These are phyloP conservation scores for Chrysolina oricalcia DNA, from an alignment of 2,888 invertebrate genomes.

Conservation along the genomic window DNA sequence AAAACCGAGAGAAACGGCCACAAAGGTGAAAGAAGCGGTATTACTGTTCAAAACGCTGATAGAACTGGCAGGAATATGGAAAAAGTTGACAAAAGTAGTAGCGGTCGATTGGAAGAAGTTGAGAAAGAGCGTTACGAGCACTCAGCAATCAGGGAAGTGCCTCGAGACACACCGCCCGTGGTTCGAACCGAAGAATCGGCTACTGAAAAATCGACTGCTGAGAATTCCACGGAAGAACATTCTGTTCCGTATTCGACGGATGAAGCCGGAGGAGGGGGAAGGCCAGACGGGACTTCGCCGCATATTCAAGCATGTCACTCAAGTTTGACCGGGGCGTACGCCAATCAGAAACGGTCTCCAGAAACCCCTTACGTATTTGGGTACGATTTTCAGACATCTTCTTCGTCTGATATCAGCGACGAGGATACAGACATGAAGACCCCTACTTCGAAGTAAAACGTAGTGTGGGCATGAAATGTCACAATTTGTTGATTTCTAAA, in stretches of 20 bases:
- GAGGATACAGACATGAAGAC: constrained; percentile 43
- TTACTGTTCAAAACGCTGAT: not conserved
- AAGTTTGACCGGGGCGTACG: constrained; percentile 62
- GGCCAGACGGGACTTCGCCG: constrained; percentile 38
- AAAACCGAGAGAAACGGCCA: not conserved
- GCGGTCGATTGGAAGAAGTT: not conserved
- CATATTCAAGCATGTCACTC: constrained; percentile 63
- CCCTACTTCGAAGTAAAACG: constrained; percentile 39
- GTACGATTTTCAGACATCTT: constrained; percentile 66
- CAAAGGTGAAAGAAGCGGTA: not conserved
- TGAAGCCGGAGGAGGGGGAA: constrained; percentile 18
- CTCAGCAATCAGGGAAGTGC: not conserved
- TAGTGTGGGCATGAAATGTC: not conserved
- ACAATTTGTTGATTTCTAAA: not conserved
- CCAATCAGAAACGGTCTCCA: constrained; percentile 46
- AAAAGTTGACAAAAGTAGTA: not conserved
- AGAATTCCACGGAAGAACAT: constrained; percentile 26
- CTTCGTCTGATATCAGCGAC: constrained; percentile 54
- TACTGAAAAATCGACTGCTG: constrained; percentile 19
- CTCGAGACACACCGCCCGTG: not conserved
- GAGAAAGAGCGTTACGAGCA: not conserved
- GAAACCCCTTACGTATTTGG: constrained; percentile 64
- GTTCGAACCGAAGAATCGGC: not conserved
- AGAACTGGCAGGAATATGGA: not conserved
- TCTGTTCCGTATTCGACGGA: constrained; percentile 30